These are phyloP conservation scores for Pipistrellus kuhlii DNA, from an alignment of 2,797 vertebrate species.

Conservation along the genomic window DNA sequence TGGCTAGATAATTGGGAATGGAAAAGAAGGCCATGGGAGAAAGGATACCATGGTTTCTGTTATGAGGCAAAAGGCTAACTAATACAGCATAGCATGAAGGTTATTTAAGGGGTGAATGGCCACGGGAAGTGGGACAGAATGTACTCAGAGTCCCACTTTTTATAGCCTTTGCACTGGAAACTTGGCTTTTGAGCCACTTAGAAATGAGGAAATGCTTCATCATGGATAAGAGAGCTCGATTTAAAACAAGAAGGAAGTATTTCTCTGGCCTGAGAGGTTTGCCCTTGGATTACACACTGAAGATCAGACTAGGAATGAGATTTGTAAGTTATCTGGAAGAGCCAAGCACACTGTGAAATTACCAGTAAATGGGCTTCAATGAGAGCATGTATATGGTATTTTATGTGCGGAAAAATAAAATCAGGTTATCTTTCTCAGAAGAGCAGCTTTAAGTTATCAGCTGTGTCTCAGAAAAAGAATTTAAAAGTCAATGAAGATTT, in stretches of 20 bases:
- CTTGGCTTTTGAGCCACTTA: constrained; percentile 37
- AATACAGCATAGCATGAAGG: not conserved
- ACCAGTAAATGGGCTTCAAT: not conserved
- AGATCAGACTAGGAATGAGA: not conserved
- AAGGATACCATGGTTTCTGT: not conserved
- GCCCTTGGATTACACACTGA: not conserved
- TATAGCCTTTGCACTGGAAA: constrained; percentile 61
- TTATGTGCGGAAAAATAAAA: constrained; percentile 16
- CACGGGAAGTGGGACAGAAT: constrained; percentile 43
- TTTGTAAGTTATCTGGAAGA: not conserved
- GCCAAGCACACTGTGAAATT: not conserved
- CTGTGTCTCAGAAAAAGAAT: not conserved
- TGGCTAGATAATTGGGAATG: not conserved
- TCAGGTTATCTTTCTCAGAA: not conserved
- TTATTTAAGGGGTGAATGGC: not conserved
- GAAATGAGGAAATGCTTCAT: not conserved
- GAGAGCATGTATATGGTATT: not conserved
- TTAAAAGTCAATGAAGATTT: not conserved
- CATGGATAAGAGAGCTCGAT: constrained; percentile 13
- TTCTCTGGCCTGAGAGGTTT: constrained; percentile 35
- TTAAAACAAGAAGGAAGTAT: constrained; percentile 55
- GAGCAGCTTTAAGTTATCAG: not conserved
- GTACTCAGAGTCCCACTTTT: constrained; percentile 47
- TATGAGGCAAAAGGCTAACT: not conserved
- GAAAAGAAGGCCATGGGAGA: rapidly evolving